Evolutionary conservation across 2,888 invertebrate species (phyloP), one percentile per base, ranked within the genome.

Genomic region (Orthosia gracilis): DNA sequence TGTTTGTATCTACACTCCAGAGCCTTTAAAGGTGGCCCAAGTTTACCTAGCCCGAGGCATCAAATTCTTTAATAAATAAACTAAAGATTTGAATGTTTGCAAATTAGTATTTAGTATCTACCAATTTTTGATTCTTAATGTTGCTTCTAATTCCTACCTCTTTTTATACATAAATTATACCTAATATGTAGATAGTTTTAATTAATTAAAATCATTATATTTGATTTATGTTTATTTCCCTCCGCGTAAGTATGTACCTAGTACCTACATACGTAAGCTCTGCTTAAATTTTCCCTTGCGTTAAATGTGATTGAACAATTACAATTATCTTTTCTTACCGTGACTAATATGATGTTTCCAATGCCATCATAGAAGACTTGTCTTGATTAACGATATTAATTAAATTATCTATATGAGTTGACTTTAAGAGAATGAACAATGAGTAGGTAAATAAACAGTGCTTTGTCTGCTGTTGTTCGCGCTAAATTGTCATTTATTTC

Each of bases 331-430:
- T 73, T 21, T 4, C 47, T 21, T 45, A 21, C 13, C 1, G 54
- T 77, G 73, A 73, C 65, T 26, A 54, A 69, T 26, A 58, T 15
- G 21, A 64, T 26, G 64, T 78, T 68, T 70, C 17, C 47, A 75
- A 78, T 78, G 78, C 75, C 58, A 23, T 67, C 73, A 72, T 61
- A 18, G 12, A 47, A 77, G 52, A 71, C n/a, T 67, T 57, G 61
- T 45, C n/a, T 69, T 70, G n/a, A 69, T 64, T 66, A 64, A 61
- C 18, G 58, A 78, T 70, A 64, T 62, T 65, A 65, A 78, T 77
- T 80, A 67, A 69, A 18, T 70, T 78, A 76, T 68, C 55, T 21
- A 3, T 69, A 64, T 68, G 80, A 76, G 54, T 66, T 47, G 21
- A 31, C 40, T 52, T 45, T 45, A 7, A 45, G 49, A n/a, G 55